A percentile compares a stretch with the other conserved stretches of the same genome.
Conservation (phyloP, 2,888 invertebrate species). For the Euplagia quadripunctaria region DNA sequence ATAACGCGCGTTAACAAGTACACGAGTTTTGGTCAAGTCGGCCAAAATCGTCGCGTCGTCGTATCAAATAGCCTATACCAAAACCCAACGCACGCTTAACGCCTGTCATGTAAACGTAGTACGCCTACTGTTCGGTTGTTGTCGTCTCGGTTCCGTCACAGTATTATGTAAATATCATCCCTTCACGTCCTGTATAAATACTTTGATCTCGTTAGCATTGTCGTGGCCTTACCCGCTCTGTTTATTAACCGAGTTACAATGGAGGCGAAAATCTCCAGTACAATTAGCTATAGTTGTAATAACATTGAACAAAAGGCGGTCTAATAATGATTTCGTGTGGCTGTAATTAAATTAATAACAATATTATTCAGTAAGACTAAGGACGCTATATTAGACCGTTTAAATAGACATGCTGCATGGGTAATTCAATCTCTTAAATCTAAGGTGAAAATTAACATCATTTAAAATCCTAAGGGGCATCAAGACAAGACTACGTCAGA, state of each 20-base stretch:
- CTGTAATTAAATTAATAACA: neutral
- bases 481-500: too few relatives aligned
- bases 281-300: slow-evolving; percentile 27
- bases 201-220: slow-evolving; percentile 71
- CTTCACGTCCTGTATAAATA: slow-evolving; percentile 68
- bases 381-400: neutral
- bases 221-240: slow-evolving; percentile 47
- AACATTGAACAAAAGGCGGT: slow-evolving; percentile 30
- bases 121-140: neutral
- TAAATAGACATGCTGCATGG: neutral
- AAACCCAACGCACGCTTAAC: too few relatives aligned
- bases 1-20: too few relatives aligned
- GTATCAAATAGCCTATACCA: too few relatives aligned
- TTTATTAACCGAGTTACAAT: slow-evolving; percentile 60
- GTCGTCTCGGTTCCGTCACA: slow-evolving; percentile 10
- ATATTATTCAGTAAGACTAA: neutral
- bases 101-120: neutral
- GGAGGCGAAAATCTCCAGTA: slow-evolving; percentile 40
- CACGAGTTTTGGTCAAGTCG: too few relatives aligned
- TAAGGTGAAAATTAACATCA: neutral
- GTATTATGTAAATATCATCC: slow-evolving; percentile 18
- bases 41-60: too few relatives aligned
- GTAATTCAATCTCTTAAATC: neutral
- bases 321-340: slow-evolving; percentile 14
- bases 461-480: neutral